Evolutionary conservation across 2,797 vertebrate species (phyloP).

Genomic region (Micropoecilia bifurca): DNA sequence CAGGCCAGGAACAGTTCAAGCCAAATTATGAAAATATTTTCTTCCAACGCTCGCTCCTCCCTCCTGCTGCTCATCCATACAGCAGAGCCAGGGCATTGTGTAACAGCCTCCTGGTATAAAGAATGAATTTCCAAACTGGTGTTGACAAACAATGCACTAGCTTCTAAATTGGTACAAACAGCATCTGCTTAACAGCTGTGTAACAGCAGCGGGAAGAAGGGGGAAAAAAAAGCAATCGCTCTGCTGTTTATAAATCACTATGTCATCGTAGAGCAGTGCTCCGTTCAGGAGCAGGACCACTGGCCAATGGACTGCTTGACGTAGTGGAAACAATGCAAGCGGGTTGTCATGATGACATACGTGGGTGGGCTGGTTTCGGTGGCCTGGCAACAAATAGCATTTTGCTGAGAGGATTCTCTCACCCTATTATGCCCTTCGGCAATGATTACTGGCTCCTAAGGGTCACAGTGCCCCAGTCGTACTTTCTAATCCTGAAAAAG

Average conservation of each 20-base stretch:
- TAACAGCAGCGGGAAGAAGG: constrained; percentile 64
- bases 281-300: constrained; percentile 61
- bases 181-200: constrained; percentile 83
- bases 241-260: constrained; percentile 76
- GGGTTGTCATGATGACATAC: constrained; percentile 67
- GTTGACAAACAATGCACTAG: constrained; percentile 82
- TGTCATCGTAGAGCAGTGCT: constrained; percentile 68
- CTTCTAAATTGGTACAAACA: constrained; percentile 82
- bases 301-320: constrained; percentile 71
- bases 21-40: constrained; percentile 49
- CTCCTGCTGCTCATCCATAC: constrained; percentile 16
- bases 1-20: constrained; percentile 41
- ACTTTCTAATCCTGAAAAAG: constrained; percentile 22
- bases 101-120: constrained; percentile 66
- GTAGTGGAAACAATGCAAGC: constrained; percentile 66
- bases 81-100: constrained; percentile 38
- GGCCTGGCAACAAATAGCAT: constrained; percentile 49
- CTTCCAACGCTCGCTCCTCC: constrained; percentile 11
- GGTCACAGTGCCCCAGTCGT: constrained; percentile 36
- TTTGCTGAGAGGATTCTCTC: constrained; percentile 53
- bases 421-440: constrained; percentile 37
- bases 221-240: constrained; percentile 62
- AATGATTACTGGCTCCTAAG: constrained; percentile 41
- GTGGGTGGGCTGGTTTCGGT: constrained; percentile 53
- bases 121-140: constrained; percentile 79